Evolutionary conservation across 2,113 vertebrate genomes (phyloP), one percentile per base, ranked within the genome.

Genomic region (Dipodomys stephensi): DNA sequence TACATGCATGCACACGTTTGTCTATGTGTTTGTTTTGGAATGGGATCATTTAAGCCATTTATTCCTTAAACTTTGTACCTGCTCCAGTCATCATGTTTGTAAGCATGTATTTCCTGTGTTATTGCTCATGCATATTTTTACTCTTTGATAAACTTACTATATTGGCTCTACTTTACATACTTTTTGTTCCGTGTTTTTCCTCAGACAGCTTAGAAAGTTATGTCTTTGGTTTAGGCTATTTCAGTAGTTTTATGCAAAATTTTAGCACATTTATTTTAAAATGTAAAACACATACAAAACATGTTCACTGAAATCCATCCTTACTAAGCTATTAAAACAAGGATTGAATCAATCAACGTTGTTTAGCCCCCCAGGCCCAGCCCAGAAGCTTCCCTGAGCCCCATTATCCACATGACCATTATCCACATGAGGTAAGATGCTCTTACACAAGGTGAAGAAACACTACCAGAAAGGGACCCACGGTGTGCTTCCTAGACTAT

Each of bases 141-240:
- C 19, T 7, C 23, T 74, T 71, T 87, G 35, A 73, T 74, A 92
- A 64, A 88, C 20, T 28, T 32, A 64, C 46, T 67, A 84, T 23
- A 62, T 76, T 67, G 16, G 72, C 88, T 85, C 65, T 91, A 22
- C 74, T 90, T 88, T 88, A 86, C 71, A 32, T 16, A 20, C 1
- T 19, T 71, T 87, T 95, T 71, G 81, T 67, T 65, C 28, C 53
- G 32, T 16, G 16, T 28, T 85, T 79, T 76, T 67, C 57, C 80
- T 85, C 83, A 62, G 77, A 68, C 57, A 68, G 9, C 8, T 81
- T 76, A 4, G 10, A 57, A 77, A 65, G 9, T 71, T 86, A 46
- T 44, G 68, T 18, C 32, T 81, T 68, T 30, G 85, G 23, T 78
- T 94, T 68, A 32, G 94, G 57, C 74, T 84, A 78, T 65, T 67